Evolutionary conservation across 2,113 vertebrate genomes (phyloP), one percentile per base, ranked within the genome.

Genomic region (Campylorhamphus procurvoides): DNA sequence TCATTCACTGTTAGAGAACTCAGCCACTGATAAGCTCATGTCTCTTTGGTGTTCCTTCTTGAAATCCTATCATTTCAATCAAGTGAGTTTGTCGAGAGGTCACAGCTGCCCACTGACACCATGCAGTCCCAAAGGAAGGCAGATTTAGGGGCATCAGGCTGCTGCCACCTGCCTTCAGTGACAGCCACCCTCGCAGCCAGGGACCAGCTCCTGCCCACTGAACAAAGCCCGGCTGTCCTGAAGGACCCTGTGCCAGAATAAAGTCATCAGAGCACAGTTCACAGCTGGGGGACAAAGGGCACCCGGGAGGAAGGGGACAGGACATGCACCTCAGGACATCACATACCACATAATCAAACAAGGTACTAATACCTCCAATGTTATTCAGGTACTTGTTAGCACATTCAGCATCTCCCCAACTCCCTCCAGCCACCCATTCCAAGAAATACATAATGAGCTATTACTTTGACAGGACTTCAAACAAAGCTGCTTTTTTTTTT

Each of bases 291-390:
- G 47, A 14, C 19, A 31, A 67, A 47, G 7, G 12, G 2, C 28
- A 14, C 12, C 12, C 16, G 8, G 17, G 22, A 89, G 7, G 37
- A 76, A 14, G 44, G 23, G 46, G 46, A 10, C 23, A 42, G 58
- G 33, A 77, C 31, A 33, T 0, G 5, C 7, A 55, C 23, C 60
- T 47, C 50, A 13, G 58, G 37, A 55, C 0, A 1, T 39, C 33
- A 58, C 46, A 17, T 3, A 74, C 22, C 29, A 66, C 17, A 4
- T 1, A 62, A 88, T 20, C 66, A 87, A 72, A 60, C 4, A 62
- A 19, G 1, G 1, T 14, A 23, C 19, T 6, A 18, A 64, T 3
- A 81, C 12, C 5, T 0, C 16, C 17, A 37, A 16, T 7, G 13
- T 39, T 10, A 11, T 29, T 78, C n/a, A 58, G 84, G n/a, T 35